phyloP scores from a whole-genome alignment of 2,797 vertebrate genomes.

The Urophycis tenuis region DNA sequence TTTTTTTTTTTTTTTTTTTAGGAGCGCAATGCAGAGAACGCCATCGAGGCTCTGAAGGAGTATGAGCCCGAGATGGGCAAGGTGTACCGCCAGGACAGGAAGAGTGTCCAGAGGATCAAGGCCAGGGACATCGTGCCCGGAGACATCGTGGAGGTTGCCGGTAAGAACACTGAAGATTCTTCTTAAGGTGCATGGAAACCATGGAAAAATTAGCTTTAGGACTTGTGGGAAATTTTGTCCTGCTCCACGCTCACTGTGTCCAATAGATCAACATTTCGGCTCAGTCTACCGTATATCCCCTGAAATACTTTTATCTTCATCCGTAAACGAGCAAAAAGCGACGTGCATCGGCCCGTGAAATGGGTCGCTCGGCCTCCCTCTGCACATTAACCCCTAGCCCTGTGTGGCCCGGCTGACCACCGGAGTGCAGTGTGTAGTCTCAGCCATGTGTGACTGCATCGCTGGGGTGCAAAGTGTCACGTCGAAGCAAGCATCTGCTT shows the following conservation, averaged over 20 bases:
- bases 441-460: conserved; percentile 12
- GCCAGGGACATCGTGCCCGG: conserved; percentile 94
- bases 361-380: not conserved
- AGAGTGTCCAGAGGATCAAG: conserved; percentile 96
- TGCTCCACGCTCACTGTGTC: not conserved
- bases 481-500: conserved; percentile 23
- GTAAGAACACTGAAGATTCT: conserved; percentile 64
- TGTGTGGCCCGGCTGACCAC: not conserved
- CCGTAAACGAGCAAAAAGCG: not conserved
- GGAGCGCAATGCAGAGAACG: conserved; percentile 78
- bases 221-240: not conserved
- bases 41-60: conserved; percentile 84
- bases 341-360: not conserved
- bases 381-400: not conserved
- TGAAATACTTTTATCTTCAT: not conserved
- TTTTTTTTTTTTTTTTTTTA: conserved; percentile 37
- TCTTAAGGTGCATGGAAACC: not conserved
- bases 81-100: conserved; percentile 95
- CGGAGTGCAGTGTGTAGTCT: not conserved
- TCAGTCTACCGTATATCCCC: not conserved
- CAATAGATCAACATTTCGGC: not conserved
- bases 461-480: conserved; percentile 21
- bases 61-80: conserved; percentile 99
- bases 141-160: conserved; percentile 96
- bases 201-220: not conserved